Evolutionary conservation across 2,888 invertebrate species (phyloP).

Genomic region (Mystacides longicornis): DNA sequence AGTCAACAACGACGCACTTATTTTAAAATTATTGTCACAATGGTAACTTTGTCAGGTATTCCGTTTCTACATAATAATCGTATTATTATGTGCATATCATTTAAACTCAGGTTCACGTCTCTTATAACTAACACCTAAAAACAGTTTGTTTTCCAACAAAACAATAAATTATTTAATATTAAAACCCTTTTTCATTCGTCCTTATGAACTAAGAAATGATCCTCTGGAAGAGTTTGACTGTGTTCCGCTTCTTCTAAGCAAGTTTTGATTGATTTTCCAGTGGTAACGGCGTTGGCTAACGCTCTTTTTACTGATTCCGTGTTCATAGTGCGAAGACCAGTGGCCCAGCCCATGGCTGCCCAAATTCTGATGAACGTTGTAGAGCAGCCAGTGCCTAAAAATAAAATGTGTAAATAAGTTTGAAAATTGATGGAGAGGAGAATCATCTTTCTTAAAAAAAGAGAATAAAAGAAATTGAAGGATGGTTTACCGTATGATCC

Average conservation of each 20-base stretch:
- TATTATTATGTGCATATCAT: too few species aligned
- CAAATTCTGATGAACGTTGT: conserved; percentile 63
- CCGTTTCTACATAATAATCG: too few species aligned
- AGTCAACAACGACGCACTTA: too few species aligned
- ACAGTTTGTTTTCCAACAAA: too few species aligned
- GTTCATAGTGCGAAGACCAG: conserved; percentile 56
- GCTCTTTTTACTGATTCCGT: conserved; percentile 56
- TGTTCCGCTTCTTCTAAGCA: conserved; percentile 49
- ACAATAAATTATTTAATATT: background rate
- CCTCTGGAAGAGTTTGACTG: conserved; percentile 37
- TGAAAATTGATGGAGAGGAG: background rate
- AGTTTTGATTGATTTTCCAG: conserved; percentile 47
- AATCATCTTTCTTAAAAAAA: background rate
- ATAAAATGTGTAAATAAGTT: background rate
- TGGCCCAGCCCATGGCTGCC: conserved; percentile 60
- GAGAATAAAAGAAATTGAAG: background rate
- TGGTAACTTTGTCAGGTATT: too few species aligned
- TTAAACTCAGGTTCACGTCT: too few species aligned
- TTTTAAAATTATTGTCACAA: too few species aligned
- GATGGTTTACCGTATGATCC: conserved; percentile 57
- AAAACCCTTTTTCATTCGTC: conserved; percentile 3
- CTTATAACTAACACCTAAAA: too few species aligned
- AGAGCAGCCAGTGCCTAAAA: conserved; percentile 51
- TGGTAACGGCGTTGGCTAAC: conserved; percentile 50
- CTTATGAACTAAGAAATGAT: conserved; percentile 44